Base-by-base conservation (phyloP, 2,797 vertebrate species). In the Pogoniulus pusillus region DNA sequence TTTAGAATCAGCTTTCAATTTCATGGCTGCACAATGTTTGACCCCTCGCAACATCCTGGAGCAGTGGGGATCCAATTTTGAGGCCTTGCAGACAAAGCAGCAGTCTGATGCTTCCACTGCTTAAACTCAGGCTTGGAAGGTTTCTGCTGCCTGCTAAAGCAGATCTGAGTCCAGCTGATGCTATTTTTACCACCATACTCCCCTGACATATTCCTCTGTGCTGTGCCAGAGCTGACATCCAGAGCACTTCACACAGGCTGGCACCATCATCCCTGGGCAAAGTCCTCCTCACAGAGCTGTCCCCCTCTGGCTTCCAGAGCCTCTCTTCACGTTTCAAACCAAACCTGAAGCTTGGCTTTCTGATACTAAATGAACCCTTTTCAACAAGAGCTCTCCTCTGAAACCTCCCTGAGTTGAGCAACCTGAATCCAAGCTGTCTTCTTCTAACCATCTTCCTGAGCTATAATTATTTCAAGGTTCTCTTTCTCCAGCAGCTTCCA, bases 41-140 rank as follows among this genome's bases (percentile, higher is more conserved):
- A 35, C 24, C 53, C 53, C 34, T 27, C 26, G 13, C 8, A 16
- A 13, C 2, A 4, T 11, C 45, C 15, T 16, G 6, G 26, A 32
- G 2, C 39, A 75, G 53, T 6, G 5, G 9, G 3, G 4, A 32
- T 0, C 3, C 6, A 39, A 27, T 8, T 18, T 12, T 6, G 13
- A 41, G 34, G 27, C 51, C 29, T 45, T 30, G 9, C 35, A n/a
- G 17, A 27, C 2, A 12, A 23, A 45, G 3, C 4, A 3, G 47
- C 73, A 55, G n/a, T 14, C 2, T 15, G 1, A 14, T 34, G 55
- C 59, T 35, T 16, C 2, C 15, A 2, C 16, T 34, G 55, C 59
- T 35, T 7, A 1, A 37, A 47, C 41, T n/a, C 7, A 22, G 13
- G 32, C 30, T 51, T 32, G 14, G 19, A 26, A 75, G 57, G 64